phyloP scores from a whole-genome alignment of 2,113 vertebrate genomes.

The Balaeniceps rex region DNA sequence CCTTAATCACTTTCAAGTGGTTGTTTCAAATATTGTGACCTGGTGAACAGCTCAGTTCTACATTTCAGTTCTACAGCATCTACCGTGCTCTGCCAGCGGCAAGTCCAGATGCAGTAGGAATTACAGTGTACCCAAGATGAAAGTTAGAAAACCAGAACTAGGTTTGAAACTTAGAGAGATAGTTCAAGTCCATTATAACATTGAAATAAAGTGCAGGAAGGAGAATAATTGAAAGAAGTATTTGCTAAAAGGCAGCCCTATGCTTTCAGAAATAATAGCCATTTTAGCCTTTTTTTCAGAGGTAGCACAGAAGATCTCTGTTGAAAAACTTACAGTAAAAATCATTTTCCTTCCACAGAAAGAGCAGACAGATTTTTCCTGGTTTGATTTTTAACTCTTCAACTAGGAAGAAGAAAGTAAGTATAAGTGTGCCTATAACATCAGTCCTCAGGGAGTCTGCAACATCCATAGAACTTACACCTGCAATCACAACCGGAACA shows the following conservation, averaged over 20 bases:
- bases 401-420: not conserved
- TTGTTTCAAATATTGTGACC: not conserved
- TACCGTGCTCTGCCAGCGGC: not conserved
- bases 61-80: not conserved
- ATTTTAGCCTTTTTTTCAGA: not conserved
- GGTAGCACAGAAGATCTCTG: not conserved
- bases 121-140: not conserved
- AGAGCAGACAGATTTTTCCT: not conserved
- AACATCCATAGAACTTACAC: not conserved
- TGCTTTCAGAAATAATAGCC: not conserved
- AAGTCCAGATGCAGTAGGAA: not conserved
- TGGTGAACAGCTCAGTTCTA: not conserved
- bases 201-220: not conserved
- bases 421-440: not conserved
- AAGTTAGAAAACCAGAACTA: not conserved
- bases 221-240: not conserved
- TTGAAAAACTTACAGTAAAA: not conserved
- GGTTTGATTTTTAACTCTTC: not conserved
- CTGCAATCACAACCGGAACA: slow-evolving; percentile 1
- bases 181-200: not conserved
- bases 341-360: not conserved
- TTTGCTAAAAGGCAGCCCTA: not conserved
- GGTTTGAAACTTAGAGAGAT: not conserved
- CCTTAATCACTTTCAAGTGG: not conserved
- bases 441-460: not conserved